Base-by-base conservation (phyloP, 2,797 vertebrate genomes). In the Gobionotothen gibberifrons region DNA sequence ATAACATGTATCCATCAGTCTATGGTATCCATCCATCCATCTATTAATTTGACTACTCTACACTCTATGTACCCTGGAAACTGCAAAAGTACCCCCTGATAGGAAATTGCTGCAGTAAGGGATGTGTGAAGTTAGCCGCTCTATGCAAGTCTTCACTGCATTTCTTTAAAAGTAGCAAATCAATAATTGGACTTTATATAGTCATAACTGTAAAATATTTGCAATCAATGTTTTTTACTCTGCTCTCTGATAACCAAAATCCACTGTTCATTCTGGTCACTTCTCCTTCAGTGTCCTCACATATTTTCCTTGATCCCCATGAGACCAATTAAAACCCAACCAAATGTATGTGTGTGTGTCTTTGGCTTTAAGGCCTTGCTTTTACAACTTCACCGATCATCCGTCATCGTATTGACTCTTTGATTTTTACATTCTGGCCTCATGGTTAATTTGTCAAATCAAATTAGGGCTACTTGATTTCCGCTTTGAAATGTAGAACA, bases 401-500 rank as follows among this genome's bases (percentile, higher is more conserved):
- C 74, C 62, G 63, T 49, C 57, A 42, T 64, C 54, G 40, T 61
- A 84, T 65, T n/a, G 69, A 57, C 77, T 59, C 54, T 86, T 88
- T 87, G 86, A 84, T 85, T 87, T 36, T 84, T 73, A 74, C 77
- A 64, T 60, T 42, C 29, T 21, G 58, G 63, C 84, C 55, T 60
- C 2, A 2, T 84, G 72, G 84, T 80, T 81, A 21, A 3, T 78
- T 80, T 83, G 82, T 87, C 82, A 72, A 69, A 81, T 86, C 71
- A 70, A 74, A 87, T 89, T 82, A 76, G 22, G n/a, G 9, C 54
- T 48, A 54, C 52, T 66, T 76, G 65, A 76, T 81, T 75, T 76
- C 56, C 36, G 32, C 81, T 76, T 81, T 82, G 74, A 90, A 88
- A 87, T 84, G 52, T 79, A 84, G 78, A 80, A 78, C 77, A 69